Percentiles rank a stretch among this genome's conserved stretches.
Evolutionary conservation across 2,888 invertebrate species (phyloP).

Genomic region (Drosophila melanosoma): DNA sequence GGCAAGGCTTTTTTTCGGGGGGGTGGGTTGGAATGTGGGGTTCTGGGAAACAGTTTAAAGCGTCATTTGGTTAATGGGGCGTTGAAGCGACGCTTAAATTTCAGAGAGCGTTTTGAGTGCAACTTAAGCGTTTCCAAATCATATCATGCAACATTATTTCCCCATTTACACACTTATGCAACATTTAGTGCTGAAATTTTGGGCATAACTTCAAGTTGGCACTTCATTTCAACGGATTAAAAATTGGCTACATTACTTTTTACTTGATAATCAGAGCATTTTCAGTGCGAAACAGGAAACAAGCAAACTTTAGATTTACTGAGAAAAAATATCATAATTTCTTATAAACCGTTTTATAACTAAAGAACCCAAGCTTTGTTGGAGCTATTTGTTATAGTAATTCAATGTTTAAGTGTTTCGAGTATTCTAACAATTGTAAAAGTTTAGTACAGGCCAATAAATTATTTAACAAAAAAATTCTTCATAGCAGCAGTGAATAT

Average conservation of each 20-base stretch:
- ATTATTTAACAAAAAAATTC: not conserved
- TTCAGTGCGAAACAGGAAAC: not conserved
- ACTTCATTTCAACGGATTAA: not conserved
- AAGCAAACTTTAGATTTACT: not conserved
- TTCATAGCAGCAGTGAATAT: not conserved
- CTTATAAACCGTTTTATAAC: not conserved
- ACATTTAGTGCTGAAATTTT: not conserved
- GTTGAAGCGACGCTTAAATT: constrained; percentile 17
- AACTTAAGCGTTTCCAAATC: constrained; percentile 11
- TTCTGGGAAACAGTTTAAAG: constrained; percentile 26
- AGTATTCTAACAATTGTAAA: not conserved
- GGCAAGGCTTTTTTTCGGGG: constrained; percentile 2
- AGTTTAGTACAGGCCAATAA: not conserved
- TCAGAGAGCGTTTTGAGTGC: constrained; percentile 1
- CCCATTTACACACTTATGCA: not conserved
- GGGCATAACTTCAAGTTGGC: not conserved
- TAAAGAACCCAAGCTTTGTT: not conserved
- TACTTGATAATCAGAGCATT: not conserved
- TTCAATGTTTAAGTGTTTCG: not conserved
- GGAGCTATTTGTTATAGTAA: not conserved
- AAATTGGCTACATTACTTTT: not conserved
- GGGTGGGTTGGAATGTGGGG: not conserved
- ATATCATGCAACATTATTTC: not conserved
- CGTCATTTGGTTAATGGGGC: constrained; percentile 40
- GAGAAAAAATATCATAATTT: not conserved